Evolutionary conservation across 53 echinoderm and acorn worm genomes (phyloP), one percentile per base, ranked within the genome.

Genomic region (Echinometra lucunter): DNA sequence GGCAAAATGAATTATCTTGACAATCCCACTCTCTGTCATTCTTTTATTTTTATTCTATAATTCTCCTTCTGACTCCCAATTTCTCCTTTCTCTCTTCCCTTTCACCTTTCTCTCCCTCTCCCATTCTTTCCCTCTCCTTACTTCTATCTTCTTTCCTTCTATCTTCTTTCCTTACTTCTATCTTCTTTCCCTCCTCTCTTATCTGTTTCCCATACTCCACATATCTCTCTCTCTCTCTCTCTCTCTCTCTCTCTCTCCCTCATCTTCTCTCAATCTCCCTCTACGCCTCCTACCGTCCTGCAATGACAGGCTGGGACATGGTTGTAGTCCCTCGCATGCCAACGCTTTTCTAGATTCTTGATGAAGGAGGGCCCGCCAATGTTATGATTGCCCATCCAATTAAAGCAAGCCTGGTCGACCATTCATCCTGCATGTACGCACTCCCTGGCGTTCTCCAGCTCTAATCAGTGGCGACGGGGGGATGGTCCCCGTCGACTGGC

Each of bases 331-430:
- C 89, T 37, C 60, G 63, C 58, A 89, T 89, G 60, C 89, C 89
- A 89, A 58, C 23, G 89, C 89, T 58, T 89, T 60, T 60, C 89
- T 89, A 89, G 89, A 89, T 89, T 89, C 89, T 60, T 60, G 91
- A 66, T 58, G 91, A 66, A 28, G 91, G 53, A n/a, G 67, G 69
- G 91, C 91, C 91, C 91, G 35, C 91, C 91, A 91, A 91, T 89
- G 69, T 91, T 91, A 91, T 91, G 91, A 91, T 91, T 91, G 91
- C 91, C 91, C 91, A 91, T 69, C 91, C 91, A 91, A 91, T 91
- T 91, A 91, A 91, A 91, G 45, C 69, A 37, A 66, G 91, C 66
- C 66, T 70, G 28, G 91, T 40, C 91, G 45, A 63, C 91, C 91
- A 91, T 91, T 91, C 69, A 69, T 63, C 28, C 91, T 45, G 91